A percentile compares a stretch with the other conserved stretches of the same genome.
Evolutionary conservation across 2,888 invertebrate species (phyloP).

Genomic region (Notodonta dromedarius): DNA sequence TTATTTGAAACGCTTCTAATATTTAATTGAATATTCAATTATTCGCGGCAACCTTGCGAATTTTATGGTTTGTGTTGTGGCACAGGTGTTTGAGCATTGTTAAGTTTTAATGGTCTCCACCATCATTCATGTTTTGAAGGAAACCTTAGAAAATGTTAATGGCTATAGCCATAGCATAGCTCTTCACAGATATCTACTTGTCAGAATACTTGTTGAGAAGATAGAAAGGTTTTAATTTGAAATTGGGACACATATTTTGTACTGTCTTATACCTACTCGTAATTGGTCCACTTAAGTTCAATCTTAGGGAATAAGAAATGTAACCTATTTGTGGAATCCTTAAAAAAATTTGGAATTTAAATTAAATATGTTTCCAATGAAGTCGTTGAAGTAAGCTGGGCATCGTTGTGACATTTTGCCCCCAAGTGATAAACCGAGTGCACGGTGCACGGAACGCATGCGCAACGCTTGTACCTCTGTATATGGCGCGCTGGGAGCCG

Average conservation of each 20-base stretch:
- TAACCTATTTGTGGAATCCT: too few species aligned
- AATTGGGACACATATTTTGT: too few species aligned
- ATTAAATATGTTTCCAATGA: constrained; percentile 18
- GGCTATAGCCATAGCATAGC: too few species aligned
- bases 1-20: constrained; percentile 46
- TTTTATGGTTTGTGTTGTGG: constrained; percentile 26
- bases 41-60: constrained; percentile 37
- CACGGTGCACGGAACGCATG: constrained; percentile 48
- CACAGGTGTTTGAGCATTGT: background rate
- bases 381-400: constrained; percentile 23
- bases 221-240: too few species aligned
- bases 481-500: constrained; percentile 57
- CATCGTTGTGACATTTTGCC: constrained; percentile 50
- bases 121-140: background rate
- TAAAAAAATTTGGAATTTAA: background rate
- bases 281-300: too few species aligned
- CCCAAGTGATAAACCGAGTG: constrained; percentile 51
- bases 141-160: background rate
- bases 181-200: too few species aligned
- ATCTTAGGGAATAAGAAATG: too few species aligned
- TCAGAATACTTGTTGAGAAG: too few species aligned
- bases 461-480: constrained; percentile 57
- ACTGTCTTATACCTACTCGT: too few species aligned
- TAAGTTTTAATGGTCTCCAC: constrained; percentile 4
- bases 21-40: constrained; percentile 69